These are phyloP conservation scores for Bagarius yarrelli DNA, from an alignment of 2,113 vertebrate genomes.

Conservation along the genomic window DNA sequence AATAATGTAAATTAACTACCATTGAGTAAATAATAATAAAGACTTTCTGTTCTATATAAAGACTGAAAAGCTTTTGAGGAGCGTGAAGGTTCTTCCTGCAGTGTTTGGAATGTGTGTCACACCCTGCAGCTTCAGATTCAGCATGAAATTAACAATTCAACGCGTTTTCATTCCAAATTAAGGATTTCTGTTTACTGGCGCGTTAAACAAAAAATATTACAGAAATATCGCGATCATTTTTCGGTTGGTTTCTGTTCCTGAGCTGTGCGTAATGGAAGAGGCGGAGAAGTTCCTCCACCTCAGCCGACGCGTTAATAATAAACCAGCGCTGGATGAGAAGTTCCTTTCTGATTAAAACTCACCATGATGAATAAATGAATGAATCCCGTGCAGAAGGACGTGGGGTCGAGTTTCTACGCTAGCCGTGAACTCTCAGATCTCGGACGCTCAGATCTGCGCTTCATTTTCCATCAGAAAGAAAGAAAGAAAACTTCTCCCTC, in stretches of 20 bases:
- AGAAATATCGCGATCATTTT: no score
- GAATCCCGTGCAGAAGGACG: not conserved
- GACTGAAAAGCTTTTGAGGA: not conserved
- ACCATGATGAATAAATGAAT: constrained; percentile 9
- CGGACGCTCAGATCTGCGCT: no score
- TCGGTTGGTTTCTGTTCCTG: not conserved
- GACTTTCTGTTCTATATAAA: not conserved
- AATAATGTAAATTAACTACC: no score
- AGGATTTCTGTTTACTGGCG: no score
- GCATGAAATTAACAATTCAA: no score
- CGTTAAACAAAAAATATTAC: no score
- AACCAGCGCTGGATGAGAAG: not conserved
- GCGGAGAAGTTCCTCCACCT: not conserved
- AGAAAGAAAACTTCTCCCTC: not conserved
- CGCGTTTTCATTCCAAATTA: no score
- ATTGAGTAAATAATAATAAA: not conserved
- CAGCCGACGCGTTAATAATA: not conserved
- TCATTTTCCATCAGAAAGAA: not conserved
- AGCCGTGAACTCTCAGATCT: not conserved
- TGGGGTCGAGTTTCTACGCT: not conserved
- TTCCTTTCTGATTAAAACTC: not conserved
- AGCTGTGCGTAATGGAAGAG: not conserved
- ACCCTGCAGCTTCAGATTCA: not conserved
- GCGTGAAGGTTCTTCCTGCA: not conserved
- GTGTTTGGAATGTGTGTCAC: not conserved